phyloP scores from a whole-genome alignment of 2,113 vertebrate genomes.

The Phylloscopus trochiloides region DNA sequence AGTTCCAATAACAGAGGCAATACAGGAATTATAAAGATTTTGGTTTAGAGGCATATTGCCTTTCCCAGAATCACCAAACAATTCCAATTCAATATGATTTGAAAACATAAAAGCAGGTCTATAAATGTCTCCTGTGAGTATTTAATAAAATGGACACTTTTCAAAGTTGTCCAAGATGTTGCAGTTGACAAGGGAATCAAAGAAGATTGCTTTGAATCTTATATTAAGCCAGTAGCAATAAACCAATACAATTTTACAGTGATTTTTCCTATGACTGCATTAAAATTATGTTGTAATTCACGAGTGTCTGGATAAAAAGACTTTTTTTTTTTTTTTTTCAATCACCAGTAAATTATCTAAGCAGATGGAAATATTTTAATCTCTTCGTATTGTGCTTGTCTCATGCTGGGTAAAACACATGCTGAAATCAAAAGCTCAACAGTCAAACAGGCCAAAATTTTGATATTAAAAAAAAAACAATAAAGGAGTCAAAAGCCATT shows the following conservation, averaged over 20 bases:
- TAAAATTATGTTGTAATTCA: neutral
- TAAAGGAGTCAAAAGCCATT: neutral
- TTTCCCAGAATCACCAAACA: neutral
- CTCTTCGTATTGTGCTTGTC: neutral
- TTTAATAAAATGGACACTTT: neutral
- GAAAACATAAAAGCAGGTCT: neutral
- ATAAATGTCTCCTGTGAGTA: neutral
- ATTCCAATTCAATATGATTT: neutral
- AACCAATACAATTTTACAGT: neutral
- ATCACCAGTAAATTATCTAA: neutral
- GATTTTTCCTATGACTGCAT: neutral
- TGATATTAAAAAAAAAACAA: neutral
- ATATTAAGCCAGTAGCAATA: neutral
- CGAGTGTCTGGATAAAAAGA: neutral
- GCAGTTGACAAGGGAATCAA: neutral
- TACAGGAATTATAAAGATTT: neutral
- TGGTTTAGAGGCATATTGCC: neutral
- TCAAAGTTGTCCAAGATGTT: neutral
- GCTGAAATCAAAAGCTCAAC: neutral
- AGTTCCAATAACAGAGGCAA: neutral
- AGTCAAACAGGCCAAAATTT: neutral
- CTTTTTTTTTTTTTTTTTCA: neutral
- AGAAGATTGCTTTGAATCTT: neutral
- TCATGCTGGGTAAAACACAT: neutral
- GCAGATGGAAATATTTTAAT: neutral